Evolutionary conservation across 2,113 vertebrate species (phyloP), one percentile per base, ranked within the genome.

Genomic region (Leptobrachium leishanense): DNA sequence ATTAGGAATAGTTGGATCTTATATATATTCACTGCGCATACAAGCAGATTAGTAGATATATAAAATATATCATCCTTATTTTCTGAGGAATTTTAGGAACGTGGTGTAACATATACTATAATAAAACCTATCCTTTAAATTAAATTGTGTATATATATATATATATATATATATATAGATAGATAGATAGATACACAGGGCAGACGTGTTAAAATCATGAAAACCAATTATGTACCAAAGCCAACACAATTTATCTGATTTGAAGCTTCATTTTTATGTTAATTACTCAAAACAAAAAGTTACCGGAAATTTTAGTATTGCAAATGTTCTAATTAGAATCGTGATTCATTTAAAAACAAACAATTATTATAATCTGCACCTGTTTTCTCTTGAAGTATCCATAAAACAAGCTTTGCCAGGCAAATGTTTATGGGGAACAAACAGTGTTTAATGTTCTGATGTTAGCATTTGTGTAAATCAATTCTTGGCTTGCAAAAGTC

Each of bases 401-500:
- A 67, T 1, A 67, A 63, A 50, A 39, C 20, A 50, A 44, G 42
- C 43, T 65, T 43, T 68, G 13, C n/a, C 7, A 76, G 42, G 20
- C 31, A 69, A 13, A 77, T 11, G 42, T 71, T 70, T 70, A 42
- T 44, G 44, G 31, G 10, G 43, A 77, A n/a, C 10, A 70, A 41
- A 63, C 5, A 43, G 7, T n/a, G 41, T 70, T 77, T 64, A 8
- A 15, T 63, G 71, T 72, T 57, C 15, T 46, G 54, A 70, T 71
- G 76, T 69, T 43, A 62, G 67, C 55, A 70, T 70, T 62, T 63
- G 64, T 63, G 68, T 63, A 11, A 62, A 77, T 77, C 20, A 71
- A 77, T 77, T 70, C 55, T 50, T 77, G 76, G 76, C 43, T 63
- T 62, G 43, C 42, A 62, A 44, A 63, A 62, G 67, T 77, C 54